These are phyloP conservation scores for Chrysolina americana DNA, from an alignment of 2,888 invertebrate genomes.

Conservation along the genomic window DNA sequence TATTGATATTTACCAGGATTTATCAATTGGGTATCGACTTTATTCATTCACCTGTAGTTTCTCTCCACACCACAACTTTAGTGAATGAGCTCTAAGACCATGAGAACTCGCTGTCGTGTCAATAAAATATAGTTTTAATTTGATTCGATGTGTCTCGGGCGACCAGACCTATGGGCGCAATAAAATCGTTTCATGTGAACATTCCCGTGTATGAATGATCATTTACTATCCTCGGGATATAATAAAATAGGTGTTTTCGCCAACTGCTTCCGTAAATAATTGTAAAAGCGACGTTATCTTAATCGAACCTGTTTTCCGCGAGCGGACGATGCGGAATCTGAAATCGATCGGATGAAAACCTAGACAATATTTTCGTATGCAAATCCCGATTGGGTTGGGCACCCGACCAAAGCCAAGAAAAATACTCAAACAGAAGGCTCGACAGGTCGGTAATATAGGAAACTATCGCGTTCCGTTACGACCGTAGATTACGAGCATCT, in stretches of 20 bases:
- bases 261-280: slow-evolving; percentile 29
- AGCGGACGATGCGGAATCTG: slow-evolving; percentile 27
- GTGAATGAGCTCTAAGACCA: too few relatives aligned
- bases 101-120: too few relatives aligned
- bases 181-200: slow-evolving; percentile 15
- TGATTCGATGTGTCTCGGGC: not conserved
- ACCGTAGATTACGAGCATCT: slow-evolving; percentile 38
- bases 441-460: slow-evolving; percentile 34
- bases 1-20: too few relatives aligned
- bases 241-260: slow-evolving; percentile 29
- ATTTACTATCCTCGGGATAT: slow-evolving; percentile 28
- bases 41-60: too few relatives aligned
- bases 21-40: too few relatives aligned
- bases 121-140: too few relatives aligned
- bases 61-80: too few relatives aligned
- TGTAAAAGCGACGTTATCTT: slow-evolving; percentile 28
- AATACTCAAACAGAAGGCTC: slow-evolving; percentile 39
- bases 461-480: slow-evolving; percentile 40
- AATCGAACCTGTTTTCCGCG: slow-evolving; percentile 30
- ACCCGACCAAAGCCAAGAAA: slow-evolving; percentile 32
- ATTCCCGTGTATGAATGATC: slow-evolving; percentile 19
- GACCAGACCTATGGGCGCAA: not conserved
- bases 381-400: slow-evolving; percentile 41
- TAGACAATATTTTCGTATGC: slow-evolving; percentile 36
- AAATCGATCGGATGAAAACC: slow-evolving; percentile 30